Evolutionary conservation across 1,140 invertebrate species (phyloP).

Genomic region (Saccostrea glomerata): DNA sequence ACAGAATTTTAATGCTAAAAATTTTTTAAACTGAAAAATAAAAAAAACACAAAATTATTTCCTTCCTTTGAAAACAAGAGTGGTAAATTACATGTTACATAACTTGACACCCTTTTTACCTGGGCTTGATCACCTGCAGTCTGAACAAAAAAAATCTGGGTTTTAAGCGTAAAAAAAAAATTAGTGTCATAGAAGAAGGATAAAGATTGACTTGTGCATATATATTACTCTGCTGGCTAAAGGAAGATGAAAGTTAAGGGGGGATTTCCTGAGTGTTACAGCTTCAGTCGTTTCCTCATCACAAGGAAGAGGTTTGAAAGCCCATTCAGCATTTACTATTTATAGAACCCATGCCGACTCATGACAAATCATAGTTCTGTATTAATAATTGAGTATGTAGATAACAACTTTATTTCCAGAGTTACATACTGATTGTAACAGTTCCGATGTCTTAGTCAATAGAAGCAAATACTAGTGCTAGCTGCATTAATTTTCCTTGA

Average conservation of each 20-base stretch:
- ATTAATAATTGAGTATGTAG: conserved; percentile 2
- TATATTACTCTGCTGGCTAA: not conserved
- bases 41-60: too few species aligned
- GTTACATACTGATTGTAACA: not conserved
- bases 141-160: too few species aligned
- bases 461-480: not conserved
- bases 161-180: too few species aligned
- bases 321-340: conserved; percentile 12
- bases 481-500: conserved; percentile 8
- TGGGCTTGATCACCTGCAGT: too few species aligned
- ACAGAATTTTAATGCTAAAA: too few species aligned
- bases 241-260: not conserved
- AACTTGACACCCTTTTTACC: too few species aligned
- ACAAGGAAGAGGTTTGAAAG: conserved; percentile 10
- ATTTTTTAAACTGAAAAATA: too few species aligned
- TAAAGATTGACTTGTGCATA: not conserved
- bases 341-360: not conserved
- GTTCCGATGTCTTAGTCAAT: not conserved
- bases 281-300: not conserved
- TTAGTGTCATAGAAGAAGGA: not conserved
- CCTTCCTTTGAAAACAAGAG: too few species aligned
- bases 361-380: not conserved
- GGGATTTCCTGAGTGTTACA: not conserved
- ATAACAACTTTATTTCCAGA: not conserved
- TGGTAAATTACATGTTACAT: too few species aligned